Percentiles rank a stretch among this genome's conserved stretches.
phyloP scores from a whole-genome alignment of 2,113 vertebrate genomes.

The Atherinomorus stipes region DNA sequence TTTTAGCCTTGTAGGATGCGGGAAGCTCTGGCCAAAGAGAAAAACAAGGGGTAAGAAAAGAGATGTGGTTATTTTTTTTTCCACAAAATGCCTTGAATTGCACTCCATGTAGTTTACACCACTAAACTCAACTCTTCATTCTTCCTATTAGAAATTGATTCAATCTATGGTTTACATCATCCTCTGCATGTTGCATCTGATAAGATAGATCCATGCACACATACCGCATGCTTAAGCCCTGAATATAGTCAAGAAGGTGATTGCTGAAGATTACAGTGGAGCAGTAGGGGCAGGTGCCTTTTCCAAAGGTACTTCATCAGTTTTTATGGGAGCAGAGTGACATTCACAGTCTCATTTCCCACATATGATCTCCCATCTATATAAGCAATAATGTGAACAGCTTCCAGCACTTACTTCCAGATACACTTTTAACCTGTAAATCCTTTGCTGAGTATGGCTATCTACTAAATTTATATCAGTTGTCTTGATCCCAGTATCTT shows the following conservation, averaged over 20 bases:
- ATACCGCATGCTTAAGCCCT: background rate
- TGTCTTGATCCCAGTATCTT: constrained; percentile 17
- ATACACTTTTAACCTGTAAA: constrained; percentile 26
- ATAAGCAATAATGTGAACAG: constrained; percentile 17
- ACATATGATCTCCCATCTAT: constrained; percentile 50
- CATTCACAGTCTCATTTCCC: constrained; percentile 49
- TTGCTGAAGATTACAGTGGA: constrained; percentile 28
- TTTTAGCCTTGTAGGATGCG: background rate
- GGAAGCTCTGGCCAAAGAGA: no score
- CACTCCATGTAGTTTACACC: no score
- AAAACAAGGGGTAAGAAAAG: no score
- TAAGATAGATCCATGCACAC: background rate
- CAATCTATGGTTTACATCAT: background rate
- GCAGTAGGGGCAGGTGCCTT: constrained; percentile 14
- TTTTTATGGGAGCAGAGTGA: constrained; percentile 53
- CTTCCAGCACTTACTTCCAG: constrained; percentile 27
- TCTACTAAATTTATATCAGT: constrained; percentile 16
- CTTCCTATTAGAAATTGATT: background rate
- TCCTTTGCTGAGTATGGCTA: background rate
- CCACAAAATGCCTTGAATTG: no score
- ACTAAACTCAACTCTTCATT: background rate
- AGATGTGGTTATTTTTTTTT: no score
- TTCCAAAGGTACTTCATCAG: constrained; percentile 24
- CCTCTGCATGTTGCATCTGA: background rate
- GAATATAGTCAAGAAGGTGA: background rate